phyloP scores from a whole-genome alignment of 2,113 vertebrate species.

The Xyrauchen texanus region DNA sequence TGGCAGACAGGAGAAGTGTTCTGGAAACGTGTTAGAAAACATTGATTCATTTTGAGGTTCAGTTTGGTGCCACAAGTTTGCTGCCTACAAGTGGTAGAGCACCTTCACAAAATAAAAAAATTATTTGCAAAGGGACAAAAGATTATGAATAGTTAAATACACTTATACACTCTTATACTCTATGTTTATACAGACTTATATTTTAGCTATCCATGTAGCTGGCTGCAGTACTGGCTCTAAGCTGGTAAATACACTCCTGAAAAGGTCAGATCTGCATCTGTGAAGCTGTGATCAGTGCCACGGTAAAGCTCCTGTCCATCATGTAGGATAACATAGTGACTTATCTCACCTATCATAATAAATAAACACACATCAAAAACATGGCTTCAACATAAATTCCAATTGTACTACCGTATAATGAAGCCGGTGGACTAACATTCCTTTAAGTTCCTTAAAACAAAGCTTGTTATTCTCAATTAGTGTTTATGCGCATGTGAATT shows the following conservation, averaged over 20 bases:
- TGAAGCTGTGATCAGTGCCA: conserved; percentile 80
- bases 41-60: no score
- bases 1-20: no score
- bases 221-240: conserved; percentile 81
- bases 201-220: conserved; percentile 81
- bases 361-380: conserved; percentile 20
- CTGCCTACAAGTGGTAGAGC: no score
- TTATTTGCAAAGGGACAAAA: no score
- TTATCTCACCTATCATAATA: conserved; percentile 76
- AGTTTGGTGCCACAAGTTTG: no score
- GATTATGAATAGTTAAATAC: background rate
- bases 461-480: conserved; percentile 60
- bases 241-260: conserved; percentile 83
- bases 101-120: no score
- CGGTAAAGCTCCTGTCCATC: conserved; percentile 82
- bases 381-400: background rate
- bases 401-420: background rate
- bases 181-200: conserved; percentile 69
- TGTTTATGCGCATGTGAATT: conserved; percentile 40
- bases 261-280: conserved; percentile 81
- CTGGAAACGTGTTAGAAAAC: no score
- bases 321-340: conserved; percentile 83
- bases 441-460: conserved; percentile 56
- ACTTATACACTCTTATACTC: no score
- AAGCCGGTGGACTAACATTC: conserved; percentile 19